Evolutionary conservation across 2,113 vertebrate species (phyloP).

Genomic region (Equus przewalskii): DNA sequence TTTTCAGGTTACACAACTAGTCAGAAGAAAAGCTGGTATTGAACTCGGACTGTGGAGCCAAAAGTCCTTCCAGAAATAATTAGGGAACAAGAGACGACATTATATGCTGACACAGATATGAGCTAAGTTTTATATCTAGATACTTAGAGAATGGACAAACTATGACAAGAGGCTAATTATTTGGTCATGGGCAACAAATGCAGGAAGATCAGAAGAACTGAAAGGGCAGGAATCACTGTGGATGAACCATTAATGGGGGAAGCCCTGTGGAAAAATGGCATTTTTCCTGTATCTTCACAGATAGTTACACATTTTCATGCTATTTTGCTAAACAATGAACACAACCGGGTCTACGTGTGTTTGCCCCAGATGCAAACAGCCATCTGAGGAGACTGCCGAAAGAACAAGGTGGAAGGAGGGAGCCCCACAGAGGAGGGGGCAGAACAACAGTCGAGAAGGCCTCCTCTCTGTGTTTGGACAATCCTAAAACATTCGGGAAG

Average conservation of each 20-base stretch:
- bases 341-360: neutral
- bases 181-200: neutral
- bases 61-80: neutral
- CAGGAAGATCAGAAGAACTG: neutral
- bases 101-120: neutral
- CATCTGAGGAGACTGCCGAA: neutral
- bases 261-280: neutral
- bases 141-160: neutral
- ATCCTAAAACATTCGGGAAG: neutral
- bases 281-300: neutral
- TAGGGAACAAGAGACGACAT: neutral
- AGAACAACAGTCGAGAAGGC: accelerated
- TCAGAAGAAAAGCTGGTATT: neutral
- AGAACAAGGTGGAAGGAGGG: neutral
- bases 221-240: neutral
- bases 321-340: neutral
- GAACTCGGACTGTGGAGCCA: neutral
- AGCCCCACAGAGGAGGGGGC: accelerated
- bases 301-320: neutral
- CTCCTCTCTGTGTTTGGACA: neutral
- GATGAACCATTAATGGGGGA: neutral
- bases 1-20: neutral
- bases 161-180: neutral
- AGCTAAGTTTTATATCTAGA: neutral
- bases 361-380: neutral